Evolutionary conservation across 2,888 invertebrate genomes (phyloP).

Genomic region (Hydrotaea diabolus): DNA sequence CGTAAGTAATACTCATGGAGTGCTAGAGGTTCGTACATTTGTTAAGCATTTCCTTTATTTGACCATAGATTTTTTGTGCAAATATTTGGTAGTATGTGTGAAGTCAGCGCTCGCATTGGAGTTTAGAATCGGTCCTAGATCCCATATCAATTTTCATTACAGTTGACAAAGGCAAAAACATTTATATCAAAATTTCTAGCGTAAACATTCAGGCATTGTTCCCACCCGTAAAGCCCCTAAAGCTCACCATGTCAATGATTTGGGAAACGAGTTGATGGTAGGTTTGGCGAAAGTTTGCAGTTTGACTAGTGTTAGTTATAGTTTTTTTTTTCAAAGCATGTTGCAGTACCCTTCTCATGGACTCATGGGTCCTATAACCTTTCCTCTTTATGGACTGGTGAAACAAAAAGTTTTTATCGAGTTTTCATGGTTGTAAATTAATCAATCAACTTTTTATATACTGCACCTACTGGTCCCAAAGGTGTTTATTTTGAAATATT

Average conservation of each 20-base stretch:
- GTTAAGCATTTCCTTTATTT: conserved; percentile 1
- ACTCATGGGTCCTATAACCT: no score
- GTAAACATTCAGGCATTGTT: not conserved
- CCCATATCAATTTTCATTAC: conserved; percentile 34
- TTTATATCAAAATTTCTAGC: conserved; percentile 8
- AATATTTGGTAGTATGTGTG: conserved; percentile 1
- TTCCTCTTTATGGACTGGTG: no score
- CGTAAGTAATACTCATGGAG: no score
- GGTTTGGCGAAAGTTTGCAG: not conserved
- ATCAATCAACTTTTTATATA: no score
- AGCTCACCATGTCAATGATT: not conserved
- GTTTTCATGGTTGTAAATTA: no score
- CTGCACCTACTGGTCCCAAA: no score
- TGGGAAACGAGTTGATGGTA: not conserved
- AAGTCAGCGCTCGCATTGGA: not conserved
- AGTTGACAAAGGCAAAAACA: conserved; percentile 5
- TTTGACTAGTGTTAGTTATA: not conserved
- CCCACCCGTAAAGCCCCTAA: no score
- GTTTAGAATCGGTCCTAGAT: not conserved
- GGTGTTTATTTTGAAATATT: no score
- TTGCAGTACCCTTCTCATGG: no score
- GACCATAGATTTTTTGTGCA: not conserved
- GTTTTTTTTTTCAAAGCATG: no score
- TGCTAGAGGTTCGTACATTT: not conserved
- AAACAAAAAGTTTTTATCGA: no score